phyloP scores from a whole-genome alignment of 2,888 invertebrate genomes.

The Branchipolynoe longqiensis region DNA sequence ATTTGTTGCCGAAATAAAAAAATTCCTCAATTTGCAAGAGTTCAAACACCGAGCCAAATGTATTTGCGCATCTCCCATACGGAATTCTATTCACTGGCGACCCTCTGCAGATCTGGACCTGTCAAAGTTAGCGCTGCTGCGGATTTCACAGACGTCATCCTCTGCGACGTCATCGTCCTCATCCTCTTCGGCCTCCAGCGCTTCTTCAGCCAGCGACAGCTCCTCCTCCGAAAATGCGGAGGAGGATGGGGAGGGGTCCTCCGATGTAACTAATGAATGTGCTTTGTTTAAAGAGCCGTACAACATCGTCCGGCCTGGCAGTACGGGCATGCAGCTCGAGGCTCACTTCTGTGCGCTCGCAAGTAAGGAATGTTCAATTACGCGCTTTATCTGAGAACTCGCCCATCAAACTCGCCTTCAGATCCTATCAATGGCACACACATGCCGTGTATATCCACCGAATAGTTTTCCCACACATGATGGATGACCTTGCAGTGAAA shows the following conservation, averaged over 20 bases:
- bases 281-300: constrained; percentile 55
- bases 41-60: no score
- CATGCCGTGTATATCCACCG: no score
- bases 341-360: constrained; percentile 36
- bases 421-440: no score
- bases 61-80: no score
- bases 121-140: background rate
- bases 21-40: no score
- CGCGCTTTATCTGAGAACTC: no score
- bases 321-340: constrained; percentile 42
- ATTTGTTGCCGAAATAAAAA: no score
- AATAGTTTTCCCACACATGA: no score
- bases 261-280: constrained; percentile 34
- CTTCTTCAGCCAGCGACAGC: background rate
- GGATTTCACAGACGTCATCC: background rate
- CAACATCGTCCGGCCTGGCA: constrained; percentile 45
- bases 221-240: background rate
- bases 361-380: constrained; percentile 48
- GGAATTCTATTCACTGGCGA: no score
- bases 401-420: no score
- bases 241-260: background rate
- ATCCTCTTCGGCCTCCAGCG: background rate
- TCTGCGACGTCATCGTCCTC: background rate
- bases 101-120: constrained; percentile 50
- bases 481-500: constrained; percentile 29